A percentile compares a stretch with the other conserved stretches of the same genome.
Conservation (phyloP, 2,888 invertebrate species). For the Lasioglossum villosulum region DNA sequence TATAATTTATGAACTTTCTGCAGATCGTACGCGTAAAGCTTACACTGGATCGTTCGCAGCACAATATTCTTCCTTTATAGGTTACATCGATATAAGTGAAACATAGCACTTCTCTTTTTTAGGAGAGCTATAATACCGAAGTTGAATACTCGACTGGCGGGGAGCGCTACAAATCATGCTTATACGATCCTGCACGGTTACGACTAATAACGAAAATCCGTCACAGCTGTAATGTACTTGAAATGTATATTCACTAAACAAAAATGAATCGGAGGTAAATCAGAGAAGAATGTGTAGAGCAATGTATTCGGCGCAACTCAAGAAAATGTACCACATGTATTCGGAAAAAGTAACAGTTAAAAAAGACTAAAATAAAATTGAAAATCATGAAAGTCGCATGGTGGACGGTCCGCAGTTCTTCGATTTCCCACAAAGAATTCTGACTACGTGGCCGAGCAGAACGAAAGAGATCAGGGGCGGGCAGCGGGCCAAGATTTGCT, state of each 20-base stretch:
- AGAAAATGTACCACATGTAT: not conserved
- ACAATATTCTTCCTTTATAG: not conserved
- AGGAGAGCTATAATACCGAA: not conserved
- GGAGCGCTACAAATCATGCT: not conserved
- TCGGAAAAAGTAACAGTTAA: not conserved
- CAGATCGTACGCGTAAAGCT: not conserved
- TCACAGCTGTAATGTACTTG: not conserved
- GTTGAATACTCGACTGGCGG: not conserved
- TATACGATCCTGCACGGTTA: not conserved
- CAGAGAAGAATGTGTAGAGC: not conserved
- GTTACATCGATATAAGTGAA: constrained; percentile 3
- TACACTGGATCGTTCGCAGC: not conserved
- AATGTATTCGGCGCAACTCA: not conserved
- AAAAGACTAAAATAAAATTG: not conserved
- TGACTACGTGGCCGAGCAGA: constrained; percentile 29
- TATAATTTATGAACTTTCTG: constrained; percentile 10
- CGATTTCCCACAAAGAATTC: constrained; percentile 41
- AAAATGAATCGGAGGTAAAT: not conserved
- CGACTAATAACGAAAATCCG: not conserved
- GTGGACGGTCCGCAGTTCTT: not conserved
- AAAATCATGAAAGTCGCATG: not conserved
- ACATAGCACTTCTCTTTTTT: not conserved
- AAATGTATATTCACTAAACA: not conserved
- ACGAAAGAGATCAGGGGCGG: constrained; percentile 48
- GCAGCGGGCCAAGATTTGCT: constrained; percentile 63